phyloP scores from a whole-genome alignment of 2,888 invertebrate genomes.

The Iphiclides podalirius region DNA sequence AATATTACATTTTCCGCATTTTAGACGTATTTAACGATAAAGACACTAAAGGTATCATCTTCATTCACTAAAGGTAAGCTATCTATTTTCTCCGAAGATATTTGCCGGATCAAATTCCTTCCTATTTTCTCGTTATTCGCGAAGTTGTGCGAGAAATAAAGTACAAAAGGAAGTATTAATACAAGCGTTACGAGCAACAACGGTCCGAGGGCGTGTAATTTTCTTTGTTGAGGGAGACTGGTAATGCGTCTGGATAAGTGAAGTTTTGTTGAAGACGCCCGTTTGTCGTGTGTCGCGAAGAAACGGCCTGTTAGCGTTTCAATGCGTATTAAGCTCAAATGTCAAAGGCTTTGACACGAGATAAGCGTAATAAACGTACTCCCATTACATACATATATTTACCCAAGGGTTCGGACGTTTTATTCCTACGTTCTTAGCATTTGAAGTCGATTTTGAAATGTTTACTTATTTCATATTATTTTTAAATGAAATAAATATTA shows the following conservation, averaged over 20 bases:
- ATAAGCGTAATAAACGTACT: slow-evolving; percentile 2
- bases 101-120: background rate
- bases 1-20: background rate
- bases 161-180: slow-evolving; percentile 35
- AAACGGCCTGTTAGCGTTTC: slow-evolving; percentile 27
- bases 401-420: background rate
- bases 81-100: background rate
- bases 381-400: background rate
- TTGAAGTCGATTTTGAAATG: too few species aligned
- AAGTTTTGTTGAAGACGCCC: slow-evolving; percentile 14
- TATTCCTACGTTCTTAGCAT: too few species aligned
- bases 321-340: slow-evolving; percentile 14
- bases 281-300: slow-evolving; percentile 1
- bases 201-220: slow-evolving; percentile 35
- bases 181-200: slow-evolving; percentile 28
- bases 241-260: slow-evolving; percentile 31
- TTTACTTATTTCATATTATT: too few species aligned
- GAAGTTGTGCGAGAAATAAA: slow-evolving; percentile 21
- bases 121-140: background rate
- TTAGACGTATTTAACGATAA: too few species aligned
- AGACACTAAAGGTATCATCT: background rate
- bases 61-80: background rate
- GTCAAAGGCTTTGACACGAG: slow-evolving; percentile 1
- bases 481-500: too few species aligned
- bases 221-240: slow-evolving; percentile 36